These are phyloP conservation scores for Zaprionus capensis DNA, from an alignment of 1,140 invertebrate species.

Conservation along the genomic window DNA sequence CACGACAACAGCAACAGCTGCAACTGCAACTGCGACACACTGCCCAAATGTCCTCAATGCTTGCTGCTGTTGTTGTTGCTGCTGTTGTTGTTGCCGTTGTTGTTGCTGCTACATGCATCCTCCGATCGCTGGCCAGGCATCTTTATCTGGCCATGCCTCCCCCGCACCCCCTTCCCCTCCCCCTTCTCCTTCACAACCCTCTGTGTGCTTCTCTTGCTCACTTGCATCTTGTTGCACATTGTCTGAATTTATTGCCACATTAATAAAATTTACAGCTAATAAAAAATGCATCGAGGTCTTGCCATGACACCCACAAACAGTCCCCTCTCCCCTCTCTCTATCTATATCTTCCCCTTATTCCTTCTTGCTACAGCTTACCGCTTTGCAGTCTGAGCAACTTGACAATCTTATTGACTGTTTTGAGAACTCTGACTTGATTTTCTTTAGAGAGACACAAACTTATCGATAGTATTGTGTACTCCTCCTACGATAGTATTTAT, in stretches of 20 bases:
- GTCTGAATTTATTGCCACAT: slow-evolving; percentile 79
- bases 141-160: slow-evolving; percentile 42
- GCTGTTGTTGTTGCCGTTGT: slow-evolving; percentile 26
- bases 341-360: background rate
- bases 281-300: slow-evolving; percentile 72
- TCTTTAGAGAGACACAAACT: background rate
- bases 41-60: slow-evolving; percentile 76
- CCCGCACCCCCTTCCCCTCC: slow-evolving; percentile 5
- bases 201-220: slow-evolving; percentile 18
- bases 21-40: slow-evolving; percentile 61
- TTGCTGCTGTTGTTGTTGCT: slow-evolving; percentile 48
- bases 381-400: background rate
- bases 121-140: slow-evolving; percentile 51
- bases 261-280: slow-evolving; percentile 82
- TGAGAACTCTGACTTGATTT: background rate
- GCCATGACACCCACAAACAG: slow-evolving; percentile 60
- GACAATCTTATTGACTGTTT: slow-evolving; percentile 21
- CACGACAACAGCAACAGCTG: slow-evolving; percentile 10
- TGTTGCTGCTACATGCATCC: slow-evolving; percentile 44
- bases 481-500: too few species aligned
- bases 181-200: background rate
- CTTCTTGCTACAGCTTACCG: background rate
- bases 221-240: slow-evolving; percentile 68
- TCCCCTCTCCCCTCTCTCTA: background rate
- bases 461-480: background rate